Evolutionary conservation across 2,888 invertebrate genomes (phyloP).

Genomic region (Seira sanloemensis): DNA sequence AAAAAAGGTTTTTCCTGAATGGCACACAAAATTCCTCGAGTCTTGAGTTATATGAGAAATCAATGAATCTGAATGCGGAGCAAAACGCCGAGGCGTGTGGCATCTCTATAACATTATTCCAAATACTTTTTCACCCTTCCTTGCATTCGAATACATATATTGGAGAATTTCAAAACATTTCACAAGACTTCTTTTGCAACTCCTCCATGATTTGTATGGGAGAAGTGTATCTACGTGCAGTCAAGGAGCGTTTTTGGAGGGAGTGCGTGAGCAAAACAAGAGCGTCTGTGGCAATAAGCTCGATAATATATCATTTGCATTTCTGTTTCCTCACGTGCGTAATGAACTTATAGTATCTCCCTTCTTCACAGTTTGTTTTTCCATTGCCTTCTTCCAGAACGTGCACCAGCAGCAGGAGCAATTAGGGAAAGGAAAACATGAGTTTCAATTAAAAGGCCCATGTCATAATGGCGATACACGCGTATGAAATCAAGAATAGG

Average conservation of each 20-base stretch:
- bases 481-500: no score
- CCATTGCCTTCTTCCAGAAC: slow-evolving; percentile 11
- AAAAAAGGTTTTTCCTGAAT: neutral
- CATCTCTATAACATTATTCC: neutral
- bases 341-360: no score
- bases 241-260: neutral
- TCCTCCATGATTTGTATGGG: neutral
- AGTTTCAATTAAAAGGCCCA: neutral
- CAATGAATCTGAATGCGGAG: slow-evolving; percentile 8
- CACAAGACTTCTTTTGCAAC: neutral
- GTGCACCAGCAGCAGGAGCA: neutral
- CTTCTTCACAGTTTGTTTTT: slow-evolving; percentile 8
- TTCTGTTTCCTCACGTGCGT: neutral
- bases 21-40: neutral
- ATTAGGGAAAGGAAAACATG: slow-evolving; percentile 13
- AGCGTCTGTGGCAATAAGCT: neutral
- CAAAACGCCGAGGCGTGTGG: neutral
- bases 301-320: neutral
- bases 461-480: no score
- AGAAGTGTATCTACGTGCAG: no score
- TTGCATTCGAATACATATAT: neutral
- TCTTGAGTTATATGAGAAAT: slow-evolving; percentile 1
- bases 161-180: slow-evolving; percentile 7
- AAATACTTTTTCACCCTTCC: neutral
- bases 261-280: neutral